These are phyloP conservation scores for Poeciliopsis occidentalis DNA, from an alignment of 2,113 vertebrate species.

Conservation along the genomic window DNA sequence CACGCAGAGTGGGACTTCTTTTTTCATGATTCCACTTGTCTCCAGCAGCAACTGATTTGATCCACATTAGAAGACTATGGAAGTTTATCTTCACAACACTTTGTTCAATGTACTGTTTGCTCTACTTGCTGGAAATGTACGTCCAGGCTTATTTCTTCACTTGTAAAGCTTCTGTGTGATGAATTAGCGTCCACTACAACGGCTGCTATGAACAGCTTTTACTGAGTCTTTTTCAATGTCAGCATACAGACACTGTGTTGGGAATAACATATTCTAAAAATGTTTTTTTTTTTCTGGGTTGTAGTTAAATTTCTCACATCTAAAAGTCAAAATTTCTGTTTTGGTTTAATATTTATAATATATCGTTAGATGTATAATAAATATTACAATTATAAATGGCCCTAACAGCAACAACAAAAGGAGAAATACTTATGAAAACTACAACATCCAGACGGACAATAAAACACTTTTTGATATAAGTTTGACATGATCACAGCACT, in stretches of 20 bases:
- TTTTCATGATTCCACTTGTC: conserved; percentile 6
- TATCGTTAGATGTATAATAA: too few species aligned
- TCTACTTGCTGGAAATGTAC: background rate
- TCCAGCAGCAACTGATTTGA: conserved; percentile 5
- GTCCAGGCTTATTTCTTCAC: background rate
- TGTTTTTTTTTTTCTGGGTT: background rate
- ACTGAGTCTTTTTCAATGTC: background rate
- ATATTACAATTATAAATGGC: too few species aligned
- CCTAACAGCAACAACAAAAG: too few species aligned
- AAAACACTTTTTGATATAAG: too few species aligned
- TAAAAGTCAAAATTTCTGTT: background rate
- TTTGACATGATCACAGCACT: too few species aligned
- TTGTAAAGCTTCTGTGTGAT: background rate
- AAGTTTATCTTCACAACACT: background rate
- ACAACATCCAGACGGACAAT: too few species aligned
- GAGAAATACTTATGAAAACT: too few species aligned
- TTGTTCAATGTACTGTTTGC: background rate
- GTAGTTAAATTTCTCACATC: background rate
- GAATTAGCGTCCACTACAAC: background rate
- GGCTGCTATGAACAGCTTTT: background rate
- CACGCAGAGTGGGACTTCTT: background rate
- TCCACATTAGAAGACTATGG: background rate
- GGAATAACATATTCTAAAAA: background rate
- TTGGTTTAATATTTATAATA: background rate
- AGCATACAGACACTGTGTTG: background rate